Conservation (phyloP, 1,140 invertebrate genomes). For the Ooceraea biroi region DNA sequence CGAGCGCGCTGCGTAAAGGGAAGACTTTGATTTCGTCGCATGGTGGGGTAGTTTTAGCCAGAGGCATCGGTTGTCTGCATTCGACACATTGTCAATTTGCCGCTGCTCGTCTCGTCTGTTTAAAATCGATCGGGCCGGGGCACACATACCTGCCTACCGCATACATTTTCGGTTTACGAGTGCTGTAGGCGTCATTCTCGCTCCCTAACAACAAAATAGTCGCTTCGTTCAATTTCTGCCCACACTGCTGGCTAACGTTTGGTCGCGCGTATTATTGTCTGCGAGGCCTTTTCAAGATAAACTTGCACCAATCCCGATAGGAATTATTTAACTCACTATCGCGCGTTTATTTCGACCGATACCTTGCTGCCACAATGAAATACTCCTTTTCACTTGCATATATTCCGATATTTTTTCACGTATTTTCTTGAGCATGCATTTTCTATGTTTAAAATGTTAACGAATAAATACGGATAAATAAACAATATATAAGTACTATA, state of each 20-base stretch:
- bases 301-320: slow-evolving; percentile 11
- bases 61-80: slow-evolving; percentile 83
- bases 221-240: slow-evolving; percentile 44
- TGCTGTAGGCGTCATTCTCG: slow-evolving; percentile 53
- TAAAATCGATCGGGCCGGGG: slow-evolving; percentile 83
- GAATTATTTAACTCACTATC: slow-evolving; percentile 5
- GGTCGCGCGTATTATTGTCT: slow-evolving; percentile 6
- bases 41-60: slow-evolving; percentile 80
- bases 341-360: neutral
- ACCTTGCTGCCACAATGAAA: neutral
- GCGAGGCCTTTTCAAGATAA: slow-evolving; percentile 20
- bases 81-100: slow-evolving; percentile 85
- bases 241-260: neutral
- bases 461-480: too few species aligned
- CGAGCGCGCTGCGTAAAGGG: neutral
- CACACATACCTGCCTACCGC: slow-evolving; percentile 72
- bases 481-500: too few species aligned
- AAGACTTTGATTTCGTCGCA: slow-evolving; percentile 61
- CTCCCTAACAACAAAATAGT: slow-evolving; percentile 62
- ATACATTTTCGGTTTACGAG: slow-evolving; percentile 66
- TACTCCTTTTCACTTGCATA: slow-evolving; percentile 21
- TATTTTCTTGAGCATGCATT: neutral
- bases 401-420: neutral
- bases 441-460: too few species aligned
- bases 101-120: slow-evolving; percentile 79